These are phyloP conservation scores for Trissonchulus sp. DNA, from an alignment of 2,888 invertebrate species.

Conservation along the genomic window DNA sequence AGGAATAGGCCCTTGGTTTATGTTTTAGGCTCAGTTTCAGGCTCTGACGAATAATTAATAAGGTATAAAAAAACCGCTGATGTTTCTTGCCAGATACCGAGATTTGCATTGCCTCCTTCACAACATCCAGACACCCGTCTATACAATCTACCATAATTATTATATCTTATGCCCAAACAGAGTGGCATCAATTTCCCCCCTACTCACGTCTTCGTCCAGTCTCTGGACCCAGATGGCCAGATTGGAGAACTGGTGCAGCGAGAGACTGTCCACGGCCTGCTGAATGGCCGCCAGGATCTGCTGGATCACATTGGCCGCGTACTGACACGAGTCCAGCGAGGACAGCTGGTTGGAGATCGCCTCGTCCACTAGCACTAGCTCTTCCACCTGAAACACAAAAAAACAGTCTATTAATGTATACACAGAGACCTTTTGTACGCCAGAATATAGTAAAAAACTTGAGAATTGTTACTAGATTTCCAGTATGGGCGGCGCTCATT, in stretches of 20 bases:
- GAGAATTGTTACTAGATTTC: no score
- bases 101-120: no score
- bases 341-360: constrained; percentile 92
- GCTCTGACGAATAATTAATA: no score
- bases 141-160: no score
- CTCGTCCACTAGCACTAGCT: constrained; percentile 86
- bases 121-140: no score
- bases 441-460: not conserved
- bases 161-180: no score
- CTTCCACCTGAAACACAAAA: constrained; percentile 63
- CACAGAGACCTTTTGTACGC: no score
- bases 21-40: no score
- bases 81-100: not conserved
- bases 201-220: constrained; percentile 73
- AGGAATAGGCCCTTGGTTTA: no score
- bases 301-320: constrained; percentile 83
- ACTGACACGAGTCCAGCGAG: constrained; percentile 90
- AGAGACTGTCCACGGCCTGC: constrained; percentile 93
- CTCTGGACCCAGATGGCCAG: constrained; percentile 90
- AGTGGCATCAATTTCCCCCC: no score
- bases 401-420: constrained; percentile 21
- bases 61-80: not conserved
- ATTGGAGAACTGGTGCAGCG: constrained; percentile 93
- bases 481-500: no score
- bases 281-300: constrained; percentile 91